These are phyloP conservation scores for Coelopa frigida DNA, from an alignment of 1,140 invertebrate genomes.

Conservation along the genomic window DNA sequence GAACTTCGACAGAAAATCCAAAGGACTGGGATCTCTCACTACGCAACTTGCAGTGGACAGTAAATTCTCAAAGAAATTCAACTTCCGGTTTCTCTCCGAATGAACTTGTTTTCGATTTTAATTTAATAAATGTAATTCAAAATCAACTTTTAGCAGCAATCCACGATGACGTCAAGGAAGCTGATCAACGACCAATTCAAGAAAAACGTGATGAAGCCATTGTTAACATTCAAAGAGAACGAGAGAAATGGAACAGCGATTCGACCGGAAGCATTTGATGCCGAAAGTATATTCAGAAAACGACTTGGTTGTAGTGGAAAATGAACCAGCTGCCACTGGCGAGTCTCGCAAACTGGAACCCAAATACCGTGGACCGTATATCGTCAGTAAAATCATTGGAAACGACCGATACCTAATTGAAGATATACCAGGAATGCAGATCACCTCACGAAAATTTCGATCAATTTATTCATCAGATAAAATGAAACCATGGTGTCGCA, in stretches of 20 bases:
- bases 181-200: too few relatives aligned
- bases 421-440: slow-evolving; percentile 4
- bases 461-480: slow-evolving; percentile 1
- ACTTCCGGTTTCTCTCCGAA: slow-evolving; percentile 20
- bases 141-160: slow-evolving; percentile 10
- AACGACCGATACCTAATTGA: too few relatives aligned
- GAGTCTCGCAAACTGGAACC: slow-evolving; percentile 7
- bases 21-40: slow-evolving; percentile 21
- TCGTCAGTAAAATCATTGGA: too few relatives aligned
- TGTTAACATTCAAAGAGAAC: not conserved
- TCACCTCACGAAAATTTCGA: not conserved
- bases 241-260: slow-evolving; percentile 9
- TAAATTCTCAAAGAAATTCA: slow-evolving; percentile 24
- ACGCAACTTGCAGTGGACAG: slow-evolving; percentile 18
- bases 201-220: slow-evolving; percentile 11
- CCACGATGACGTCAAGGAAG: not conserved
- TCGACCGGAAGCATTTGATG: not conserved
- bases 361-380: slow-evolving; percentile 4
- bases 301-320: slow-evolving; percentile 5
- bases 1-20: slow-evolving; percentile 7
- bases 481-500: too few relatives aligned
- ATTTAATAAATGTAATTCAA: slow-evolving; percentile 1
- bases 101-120: slow-evolving; percentile 19
- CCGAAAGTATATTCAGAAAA: slow-evolving; percentile 4
- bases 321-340: slow-evolving; percentile 4